A percentile compares a stretch with the other conserved stretches of the same genome.
phyloP scores from a whole-genome alignment of 2,113 vertebrate genomes.

The Xenopus borealis region DNA sequence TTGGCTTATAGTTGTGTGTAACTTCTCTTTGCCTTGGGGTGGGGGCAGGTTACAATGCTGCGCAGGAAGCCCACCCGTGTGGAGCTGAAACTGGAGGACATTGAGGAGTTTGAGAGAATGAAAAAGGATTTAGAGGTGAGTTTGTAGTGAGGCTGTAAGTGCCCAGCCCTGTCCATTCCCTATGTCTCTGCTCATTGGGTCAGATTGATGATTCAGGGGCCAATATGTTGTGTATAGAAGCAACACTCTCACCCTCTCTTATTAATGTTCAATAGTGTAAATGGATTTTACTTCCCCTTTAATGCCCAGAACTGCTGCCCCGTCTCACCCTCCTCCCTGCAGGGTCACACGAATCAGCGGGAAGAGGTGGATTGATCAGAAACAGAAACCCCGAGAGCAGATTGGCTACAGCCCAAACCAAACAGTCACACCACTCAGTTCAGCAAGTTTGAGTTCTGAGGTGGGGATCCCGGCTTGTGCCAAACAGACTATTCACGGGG shows the following conservation, averaged over 20 bases:
- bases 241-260: no score
- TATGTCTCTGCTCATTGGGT: no score
- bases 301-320: no score
- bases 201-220: no score
- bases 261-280: no score
- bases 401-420: constrained; percentile 86
- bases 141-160: no score
- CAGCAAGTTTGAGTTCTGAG: constrained; percentile 80
- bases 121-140: constrained; percentile 90
- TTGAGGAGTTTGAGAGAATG: constrained; percentile 89
- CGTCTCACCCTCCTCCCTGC: constrained; percentile 1
- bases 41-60: constrained; percentile 66
- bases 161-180: no score
- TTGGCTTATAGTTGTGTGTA: no score
- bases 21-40: no score
- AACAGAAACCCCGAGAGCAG: constrained; percentile 72
- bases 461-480: neutral
- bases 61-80: constrained; percentile 89
- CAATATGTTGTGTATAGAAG: no score
- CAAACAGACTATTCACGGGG: neutral
- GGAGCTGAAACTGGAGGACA: constrained; percentile 92
- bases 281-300: no score
- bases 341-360: constrained; percentile 86
- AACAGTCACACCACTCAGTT: constrained; percentile 83
- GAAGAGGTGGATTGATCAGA: constrained; percentile 79